Evolutionary conservation across 2,797 vertebrate genomes (phyloP).

Genomic region (Sarcophilus harrisii): DNA sequence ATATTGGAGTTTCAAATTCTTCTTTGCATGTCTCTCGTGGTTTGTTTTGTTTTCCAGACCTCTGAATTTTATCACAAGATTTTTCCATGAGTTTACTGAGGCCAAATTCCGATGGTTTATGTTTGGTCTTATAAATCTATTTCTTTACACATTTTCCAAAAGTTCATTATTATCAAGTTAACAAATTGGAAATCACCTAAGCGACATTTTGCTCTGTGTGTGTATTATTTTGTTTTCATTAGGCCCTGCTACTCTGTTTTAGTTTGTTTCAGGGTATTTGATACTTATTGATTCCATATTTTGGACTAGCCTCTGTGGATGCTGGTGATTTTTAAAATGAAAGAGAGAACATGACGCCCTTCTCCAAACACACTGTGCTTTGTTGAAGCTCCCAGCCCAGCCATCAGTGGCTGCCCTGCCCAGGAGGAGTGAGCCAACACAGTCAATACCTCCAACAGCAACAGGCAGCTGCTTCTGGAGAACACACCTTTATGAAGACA

Average conservation of each 20-base stretch:
- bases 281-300: neutral
- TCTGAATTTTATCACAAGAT: constrained; percentile 63
- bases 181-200: constrained; percentile 40
- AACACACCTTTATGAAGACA: neutral
- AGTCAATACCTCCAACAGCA: neutral
- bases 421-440: neutral
- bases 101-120: constrained; percentile 61
- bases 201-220: neutral
- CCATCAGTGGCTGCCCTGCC: neutral
- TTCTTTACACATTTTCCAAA: constrained; percentile 51
- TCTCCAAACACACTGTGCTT: constrained; percentile 23
- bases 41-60: constrained; percentile 41
- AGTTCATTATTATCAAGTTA: constrained; percentile 40
- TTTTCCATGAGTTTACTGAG: constrained; percentile 59
- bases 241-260: neutral
- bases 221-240: neutral
- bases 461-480: neutral
- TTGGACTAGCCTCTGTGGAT: constrained; percentile 43
- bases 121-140: constrained; percentile 53
- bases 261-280: constrained; percentile 27
- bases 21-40: constrained; percentile 35
- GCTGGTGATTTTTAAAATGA: neutral
- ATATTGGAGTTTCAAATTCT: constrained; percentile 56
- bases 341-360: neutral
- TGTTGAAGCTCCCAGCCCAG: neutral